Base-by-base conservation (phyloP, 2,888 invertebrate species). In the Eupithecia vulgata region DNA sequence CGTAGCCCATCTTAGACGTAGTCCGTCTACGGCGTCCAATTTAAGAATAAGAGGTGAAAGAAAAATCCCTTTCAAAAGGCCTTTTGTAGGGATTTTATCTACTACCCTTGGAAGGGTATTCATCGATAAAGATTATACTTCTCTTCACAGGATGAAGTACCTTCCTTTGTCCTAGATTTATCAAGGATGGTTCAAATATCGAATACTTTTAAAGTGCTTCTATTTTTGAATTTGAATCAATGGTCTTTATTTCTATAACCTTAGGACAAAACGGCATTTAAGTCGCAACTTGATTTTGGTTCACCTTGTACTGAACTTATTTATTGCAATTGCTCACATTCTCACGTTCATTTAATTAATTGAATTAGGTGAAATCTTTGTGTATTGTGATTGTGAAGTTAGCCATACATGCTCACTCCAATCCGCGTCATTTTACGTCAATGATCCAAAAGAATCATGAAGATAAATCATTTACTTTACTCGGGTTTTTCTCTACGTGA, bases 241-340 rank as follows among this genome's bases (percentile, higher is more conserved):
- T 21, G 7, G n/a, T 52, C 5, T 57, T 52, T 25, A 57, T 25
- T 25, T 57, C n/a, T 10, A 4, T n/a, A 48, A 48, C 10, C 52
- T 52, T 52, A 48, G 0, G 21, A 21, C n/a, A 21, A 52, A 12
- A 0, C 8, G n/a, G 21, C n/a, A 52, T 52, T 52, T 10, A 34
- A 34, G 34, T 61, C 17, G 34, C 13, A n/a, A 21, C 57, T 25
- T 57, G 1, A 25, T 34, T 61, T 15, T 61, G 17, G 34, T 61
- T 61, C 61, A 61, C 61, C 61, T 34, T 61, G 34, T 61, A 34
- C 34, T 17, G 8, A 34, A 61, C 30, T 30, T 30, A 61, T 61
- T 61, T 61, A 61, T 61, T 61, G 61, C 61, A 61, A 34, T 61
- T 61, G 61, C 61, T 61, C 61, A 8, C 61, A 34, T 61, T 61